A percentile compares a stretch with the other conserved stretches of the same genome.
These are phyloP conservation scores for Cherax destructor DNA, from an alignment of 1,140 invertebrate genomes.

Conservation along the genomic window DNA sequence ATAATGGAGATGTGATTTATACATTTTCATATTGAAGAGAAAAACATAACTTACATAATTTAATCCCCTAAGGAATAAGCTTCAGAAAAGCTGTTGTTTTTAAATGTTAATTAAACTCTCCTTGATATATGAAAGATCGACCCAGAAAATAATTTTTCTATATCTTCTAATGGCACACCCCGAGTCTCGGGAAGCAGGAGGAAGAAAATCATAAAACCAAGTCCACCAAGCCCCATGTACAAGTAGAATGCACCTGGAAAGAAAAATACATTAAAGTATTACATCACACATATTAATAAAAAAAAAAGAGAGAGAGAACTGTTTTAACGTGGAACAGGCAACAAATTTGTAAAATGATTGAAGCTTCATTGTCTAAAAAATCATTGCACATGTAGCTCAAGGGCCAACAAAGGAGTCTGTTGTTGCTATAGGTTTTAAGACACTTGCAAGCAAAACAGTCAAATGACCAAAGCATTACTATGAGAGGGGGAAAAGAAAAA, in stretches of 20 bases:
- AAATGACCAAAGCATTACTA: background rate
- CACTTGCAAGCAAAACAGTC: background rate
- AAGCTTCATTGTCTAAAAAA: background rate
- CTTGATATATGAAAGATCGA: conserved; percentile 31
- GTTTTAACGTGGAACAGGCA: background rate
- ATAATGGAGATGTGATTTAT: background rate
- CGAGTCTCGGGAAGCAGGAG: conserved; percentile 80
- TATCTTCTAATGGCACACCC: conserved; percentile 78
- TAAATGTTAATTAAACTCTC: background rate
- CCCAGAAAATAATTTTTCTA: conserved; percentile 76
- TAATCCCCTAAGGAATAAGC: background rate
- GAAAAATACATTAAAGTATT: background rate
- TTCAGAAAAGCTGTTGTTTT: background rate
- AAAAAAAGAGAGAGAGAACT: too few species aligned
- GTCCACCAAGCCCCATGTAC: conserved; percentile 77
- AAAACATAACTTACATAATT: background rate
- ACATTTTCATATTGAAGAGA: too few species aligned
- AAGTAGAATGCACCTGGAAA: conserved; percentile 79
- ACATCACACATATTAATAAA: background rate
- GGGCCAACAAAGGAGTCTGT: background rate
- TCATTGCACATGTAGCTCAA: background rate
- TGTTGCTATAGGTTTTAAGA: background rate
- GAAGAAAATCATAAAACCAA: conserved; percentile 77
- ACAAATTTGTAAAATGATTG: background rate
- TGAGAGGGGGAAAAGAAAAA: too few species aligned